Conservation (phyloP, 92 coral and sea anemone genomes). For the Montipora capitata region DNA sequence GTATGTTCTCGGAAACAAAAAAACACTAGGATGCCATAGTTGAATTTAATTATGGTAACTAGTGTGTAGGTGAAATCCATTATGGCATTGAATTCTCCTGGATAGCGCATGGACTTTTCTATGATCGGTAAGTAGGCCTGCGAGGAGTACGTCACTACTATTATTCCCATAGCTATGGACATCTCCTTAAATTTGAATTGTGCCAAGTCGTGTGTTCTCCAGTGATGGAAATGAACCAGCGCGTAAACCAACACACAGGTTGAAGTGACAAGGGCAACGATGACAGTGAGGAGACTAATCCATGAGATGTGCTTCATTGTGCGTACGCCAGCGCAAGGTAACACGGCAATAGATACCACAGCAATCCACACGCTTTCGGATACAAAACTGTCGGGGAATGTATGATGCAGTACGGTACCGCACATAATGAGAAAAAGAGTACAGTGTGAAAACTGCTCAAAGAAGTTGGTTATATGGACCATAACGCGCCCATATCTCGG, state of each 20-base stretch:
- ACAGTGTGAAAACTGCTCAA: constrained; percentile 94
- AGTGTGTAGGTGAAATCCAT: constrained; percentile 95
- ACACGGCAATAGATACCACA: constrained; percentile 84
- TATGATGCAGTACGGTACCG: constrained; percentile 92
- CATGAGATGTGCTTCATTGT: constrained; percentile 91
- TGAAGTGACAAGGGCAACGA: constrained; percentile 87
- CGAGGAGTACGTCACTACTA: constrained; percentile 88
- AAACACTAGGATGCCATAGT: constrained; percentile 91
- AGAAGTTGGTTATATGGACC: constrained; percentile 92
- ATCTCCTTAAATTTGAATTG: constrained; percentile 83
- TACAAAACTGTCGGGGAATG: constrained; percentile 91
- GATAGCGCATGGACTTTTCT: constrained; percentile 89
- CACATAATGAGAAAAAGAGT: constrained; percentile 93
- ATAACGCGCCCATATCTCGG: constrained; percentile 89
- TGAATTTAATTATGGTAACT: constrained; percentile 90
- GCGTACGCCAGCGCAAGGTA: constrained; percentile 87
- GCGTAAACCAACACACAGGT: constrained; percentile 91
- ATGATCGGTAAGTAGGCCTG: constrained; percentile 91
- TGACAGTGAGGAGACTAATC: constrained; percentile 89
- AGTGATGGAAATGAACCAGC: constrained; percentile 73
- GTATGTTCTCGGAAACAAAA: constrained; percentile 92
- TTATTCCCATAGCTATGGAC: constrained; percentile 91
- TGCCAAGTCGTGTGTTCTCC: constrained; percentile 87
- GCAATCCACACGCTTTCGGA: constrained; percentile 93
- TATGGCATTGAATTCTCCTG: constrained; percentile 94